Evolutionary conservation across 2,113 vertebrate genomes (phyloP).

Genomic region (Zosterops pallidus): DNA sequence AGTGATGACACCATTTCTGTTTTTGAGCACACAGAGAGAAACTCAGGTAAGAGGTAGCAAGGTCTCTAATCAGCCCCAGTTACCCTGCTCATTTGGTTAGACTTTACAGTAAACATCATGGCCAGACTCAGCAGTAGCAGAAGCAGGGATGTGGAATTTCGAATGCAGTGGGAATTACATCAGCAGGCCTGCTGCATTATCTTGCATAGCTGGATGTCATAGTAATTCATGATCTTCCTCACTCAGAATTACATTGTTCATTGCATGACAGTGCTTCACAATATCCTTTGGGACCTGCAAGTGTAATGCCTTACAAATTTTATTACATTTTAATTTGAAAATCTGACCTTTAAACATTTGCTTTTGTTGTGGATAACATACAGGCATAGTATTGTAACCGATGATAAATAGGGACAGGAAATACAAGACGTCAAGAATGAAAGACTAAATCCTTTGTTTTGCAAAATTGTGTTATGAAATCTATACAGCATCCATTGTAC

Average conservation of each 20-base stretch:
- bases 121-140: neutral
- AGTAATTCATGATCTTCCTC: neutral
- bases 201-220: neutral
- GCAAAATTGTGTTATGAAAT: neutral
- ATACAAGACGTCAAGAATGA: neutral
- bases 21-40: constrained; percentile 79
- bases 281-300: neutral
- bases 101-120: neutral
- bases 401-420: constrained; percentile 10
- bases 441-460: constrained; percentile 12
- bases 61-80: neutral
- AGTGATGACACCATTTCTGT: constrained; percentile 84
- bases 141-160: neutral
- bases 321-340: constrained; percentile 36
- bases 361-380: neutral
- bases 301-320: neutral
- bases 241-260: neutral
- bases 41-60: constrained; percentile 80
- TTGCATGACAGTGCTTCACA: neutral
- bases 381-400: neutral
- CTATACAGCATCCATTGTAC: neutral
- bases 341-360: neutral
- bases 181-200: neutral
- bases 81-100: neutral
- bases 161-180: neutral